Conservation (phyloP, 2,888 invertebrate species). For the Notodonta ziczac region DNA sequence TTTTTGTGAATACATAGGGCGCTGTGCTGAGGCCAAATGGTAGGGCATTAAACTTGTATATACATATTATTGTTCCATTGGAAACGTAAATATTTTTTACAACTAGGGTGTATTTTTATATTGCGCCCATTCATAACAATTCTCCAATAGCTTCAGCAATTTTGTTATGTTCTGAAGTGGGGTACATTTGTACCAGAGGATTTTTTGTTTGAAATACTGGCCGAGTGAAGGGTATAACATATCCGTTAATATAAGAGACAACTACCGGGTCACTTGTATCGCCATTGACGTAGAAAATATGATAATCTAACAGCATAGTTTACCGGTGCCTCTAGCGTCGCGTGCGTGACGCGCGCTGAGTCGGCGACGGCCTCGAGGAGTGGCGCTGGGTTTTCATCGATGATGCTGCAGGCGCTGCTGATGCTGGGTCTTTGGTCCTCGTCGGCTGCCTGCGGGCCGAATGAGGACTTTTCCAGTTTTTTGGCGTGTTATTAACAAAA, state of each 20-base stretch:
- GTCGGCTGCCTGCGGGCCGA: not conserved
- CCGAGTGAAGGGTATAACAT: too few species aligned
- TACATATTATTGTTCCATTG: too few species aligned
- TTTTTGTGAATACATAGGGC: too few species aligned
- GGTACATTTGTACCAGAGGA: too few species aligned
- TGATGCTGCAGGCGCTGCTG: not conserved
- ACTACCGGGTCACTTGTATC: too few species aligned
- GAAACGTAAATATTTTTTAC: too few species aligned
- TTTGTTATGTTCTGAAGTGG: constrained; percentile 20
- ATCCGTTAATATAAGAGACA: too few species aligned
- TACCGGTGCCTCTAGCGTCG: not conserved
- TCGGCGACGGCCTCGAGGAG: not conserved
- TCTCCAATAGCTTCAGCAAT: not conserved
- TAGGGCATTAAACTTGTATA: too few species aligned
- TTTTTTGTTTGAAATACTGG: too few species aligned
- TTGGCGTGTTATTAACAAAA: not conserved
- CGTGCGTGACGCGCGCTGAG: not conserved
- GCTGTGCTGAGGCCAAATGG: too few species aligned
- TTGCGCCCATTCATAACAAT: too few species aligned
- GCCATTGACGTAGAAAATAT: not conserved
- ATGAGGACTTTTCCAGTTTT: not conserved
- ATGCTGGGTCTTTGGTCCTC: not conserved
- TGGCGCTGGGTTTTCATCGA: not conserved
- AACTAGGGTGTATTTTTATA: too few species aligned
- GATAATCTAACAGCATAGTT: not conserved